Evolutionary conservation across 2,888 invertebrate species (phyloP).

Genomic region (Chloromyia formosa): DNA sequence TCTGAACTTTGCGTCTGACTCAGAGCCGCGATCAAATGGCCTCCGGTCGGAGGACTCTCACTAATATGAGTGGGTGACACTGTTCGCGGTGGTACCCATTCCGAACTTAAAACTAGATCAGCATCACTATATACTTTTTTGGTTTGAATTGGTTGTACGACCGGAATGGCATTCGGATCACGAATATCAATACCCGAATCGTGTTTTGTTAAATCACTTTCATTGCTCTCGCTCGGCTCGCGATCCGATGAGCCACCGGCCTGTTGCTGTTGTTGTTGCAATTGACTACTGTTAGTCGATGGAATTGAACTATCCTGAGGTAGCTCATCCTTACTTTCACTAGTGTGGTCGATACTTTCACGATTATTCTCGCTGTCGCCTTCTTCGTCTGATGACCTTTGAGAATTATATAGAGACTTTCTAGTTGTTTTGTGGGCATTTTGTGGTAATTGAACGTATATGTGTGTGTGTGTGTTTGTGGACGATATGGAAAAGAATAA

Average conservation of each 20-base stretch:
- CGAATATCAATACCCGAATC: conserved; percentile 91
- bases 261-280: neutral
- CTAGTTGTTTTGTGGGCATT: conserved; percentile 54
- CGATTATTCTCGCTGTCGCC: conserved; percentile 54
- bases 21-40: conserved; percentile 59
- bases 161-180: conserved; percentile 71
- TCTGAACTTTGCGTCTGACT: conserved; percentile 58
- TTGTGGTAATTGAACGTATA: too few relatives aligned
- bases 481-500: conserved; percentile 42
- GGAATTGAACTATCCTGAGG: neutral
- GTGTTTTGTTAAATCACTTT: conserved; percentile 77
- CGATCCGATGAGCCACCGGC: conserved; percentile 56
- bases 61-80: conserved; percentile 76
- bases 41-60: conserved; percentile 63
- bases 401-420: conserved; percentile 63
- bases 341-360: conserved; percentile 21
- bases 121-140: conserved; percentile 80
- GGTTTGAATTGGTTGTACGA: conserved; percentile 70
- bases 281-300: neutral
- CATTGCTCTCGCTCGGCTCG: conserved; percentile 66
- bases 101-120: conserved; percentile 85
- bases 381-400: conserved; percentile 64
- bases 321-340: conserved; percentile 29
- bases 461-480: neutral
- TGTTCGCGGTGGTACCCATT: conserved; percentile 87